Conservation (phyloP, 2,113 vertebrate genomes). For the Lichenostomus cassidix region DNA sequence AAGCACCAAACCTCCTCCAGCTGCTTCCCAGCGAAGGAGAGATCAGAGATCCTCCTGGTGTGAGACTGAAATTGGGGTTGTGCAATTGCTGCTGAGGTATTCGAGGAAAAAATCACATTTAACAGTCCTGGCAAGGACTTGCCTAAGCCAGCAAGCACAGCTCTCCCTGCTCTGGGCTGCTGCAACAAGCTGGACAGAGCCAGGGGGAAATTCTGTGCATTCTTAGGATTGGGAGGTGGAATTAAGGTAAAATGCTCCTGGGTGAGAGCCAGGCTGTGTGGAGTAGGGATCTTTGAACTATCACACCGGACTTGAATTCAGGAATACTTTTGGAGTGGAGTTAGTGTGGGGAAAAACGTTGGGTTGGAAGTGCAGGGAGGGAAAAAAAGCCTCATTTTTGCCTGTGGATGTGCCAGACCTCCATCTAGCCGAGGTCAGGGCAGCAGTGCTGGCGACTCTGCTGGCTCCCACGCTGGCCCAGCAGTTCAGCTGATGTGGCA, state of each 20-base stretch:
- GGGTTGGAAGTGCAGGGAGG: neutral
- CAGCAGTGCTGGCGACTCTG: fast-evolving
- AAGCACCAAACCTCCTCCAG: neutral
- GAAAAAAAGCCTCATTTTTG: neutral
- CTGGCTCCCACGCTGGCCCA: fast-evolving
- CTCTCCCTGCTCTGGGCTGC: neutral
- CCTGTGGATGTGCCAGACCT: neutral
- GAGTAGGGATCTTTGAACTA: neutral
- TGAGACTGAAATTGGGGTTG: neutral
- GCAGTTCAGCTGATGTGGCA: neutral
- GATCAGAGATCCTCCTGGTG: neutral
- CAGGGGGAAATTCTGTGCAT: constrained; percentile 23
- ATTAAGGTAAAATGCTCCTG: neutral
- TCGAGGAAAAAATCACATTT: neutral
- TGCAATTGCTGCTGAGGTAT: neutral
- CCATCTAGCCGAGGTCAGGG: neutral
- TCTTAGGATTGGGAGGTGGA: neutral
- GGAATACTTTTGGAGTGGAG: neutral
- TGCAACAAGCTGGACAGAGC: neutral
- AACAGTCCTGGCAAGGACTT: neutral
- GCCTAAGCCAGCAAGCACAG: neutral
- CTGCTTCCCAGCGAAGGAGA: neutral
- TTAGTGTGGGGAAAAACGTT: neutral
- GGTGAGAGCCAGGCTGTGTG: neutral
- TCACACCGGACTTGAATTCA: neutral